Base-by-base conservation (phyloP, 2,797 vertebrate genomes). In the Myotis daubentonii region DNA sequence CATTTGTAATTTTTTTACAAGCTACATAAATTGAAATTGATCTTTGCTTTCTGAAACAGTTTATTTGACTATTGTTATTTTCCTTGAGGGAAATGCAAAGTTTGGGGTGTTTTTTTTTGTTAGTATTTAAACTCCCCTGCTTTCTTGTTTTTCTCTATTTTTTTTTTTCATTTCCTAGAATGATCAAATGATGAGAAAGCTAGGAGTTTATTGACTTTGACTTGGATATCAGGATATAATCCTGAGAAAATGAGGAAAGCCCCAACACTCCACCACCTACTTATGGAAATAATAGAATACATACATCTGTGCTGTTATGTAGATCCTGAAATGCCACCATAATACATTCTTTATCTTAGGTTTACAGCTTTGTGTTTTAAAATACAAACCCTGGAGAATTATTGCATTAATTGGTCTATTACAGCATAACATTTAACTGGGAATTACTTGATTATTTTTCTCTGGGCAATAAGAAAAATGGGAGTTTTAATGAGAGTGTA, bases 1-100 rank as follows among this genome's bases (percentile, higher is more conserved):
- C n/a, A 72, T 72, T 88, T 96, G 7, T 78, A 75, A 85, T 79
- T 95, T 84, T 95, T 75, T 94, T 68, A 80, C 10, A 74, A 91
- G 51, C 51, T 88, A 72, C 75, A 75, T 75, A 74, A 87, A 74
- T 83, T 91, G 44, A 74, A 87, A 74, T 81, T 91, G 44, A 30
- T 76, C 41, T 95, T 87, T 82, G 20, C 23, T 70, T 94, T 93
- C 17, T 93, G 49, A 89, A 94, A 70, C 25, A 88, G 6, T 95
- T 94, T 93, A 4, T 82, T 89, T 87, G 55, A 41, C 78, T 76
- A 19, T 70, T 80, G 10, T 66, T 89, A 2, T 70, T 93, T 94
- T 94, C 44, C 25, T 93, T 83, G 38, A 60, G 6, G 7, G 9
- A 55, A 84, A 90, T 55, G 6, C 16, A 71, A 89, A 1, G 44